These are phyloP conservation scores for Amitus sp. DNA, from an alignment of 2,888 invertebrate genomes.

Conservation along the genomic window DNA sequence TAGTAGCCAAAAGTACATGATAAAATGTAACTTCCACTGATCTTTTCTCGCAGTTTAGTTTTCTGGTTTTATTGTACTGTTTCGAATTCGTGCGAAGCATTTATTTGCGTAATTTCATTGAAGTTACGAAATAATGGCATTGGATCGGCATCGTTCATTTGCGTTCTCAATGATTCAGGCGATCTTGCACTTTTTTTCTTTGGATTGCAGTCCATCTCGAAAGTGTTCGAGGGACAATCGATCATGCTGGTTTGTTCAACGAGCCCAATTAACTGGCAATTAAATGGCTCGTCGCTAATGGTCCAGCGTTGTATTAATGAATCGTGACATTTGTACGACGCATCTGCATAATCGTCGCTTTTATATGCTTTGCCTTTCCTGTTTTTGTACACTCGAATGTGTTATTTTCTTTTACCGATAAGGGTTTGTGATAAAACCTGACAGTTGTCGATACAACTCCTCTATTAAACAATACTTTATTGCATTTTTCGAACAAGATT, in stretches of 20 bases:
- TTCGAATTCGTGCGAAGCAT: too few species aligned
- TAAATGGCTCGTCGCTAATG: constrained; percentile 27
- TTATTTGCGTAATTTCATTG: too few species aligned
- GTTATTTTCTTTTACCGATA: background rate
- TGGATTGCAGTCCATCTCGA: background rate
- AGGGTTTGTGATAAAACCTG: background rate
- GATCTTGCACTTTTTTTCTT: constrained; percentile 11
- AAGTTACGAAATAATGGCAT: too few species aligned
- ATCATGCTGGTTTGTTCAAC: constrained; percentile 2
- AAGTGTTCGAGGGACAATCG: constrained; percentile 4
- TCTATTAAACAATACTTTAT: too few species aligned
- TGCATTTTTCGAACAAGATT: too few species aligned
- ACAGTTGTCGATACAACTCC: background rate
- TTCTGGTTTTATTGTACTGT: too few species aligned
- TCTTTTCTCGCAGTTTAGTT: too few species aligned
- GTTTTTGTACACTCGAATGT: background rate
- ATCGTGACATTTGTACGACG: constrained; percentile 31
- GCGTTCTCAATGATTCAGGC: background rate
- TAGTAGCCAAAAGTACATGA: too few species aligned
- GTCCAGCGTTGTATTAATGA: constrained; percentile 19
- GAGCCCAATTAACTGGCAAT: constrained; percentile 27
- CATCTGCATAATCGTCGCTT: constrained; percentile 27
- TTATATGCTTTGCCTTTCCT: constrained; percentile 5
- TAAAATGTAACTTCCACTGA: too few species aligned
- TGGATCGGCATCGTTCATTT: too few species aligned